Evolutionary conservation across 2,888 invertebrate species (phyloP), one percentile per base, ranked within the genome.

Genomic region (Rhodophaea formosa): DNA sequence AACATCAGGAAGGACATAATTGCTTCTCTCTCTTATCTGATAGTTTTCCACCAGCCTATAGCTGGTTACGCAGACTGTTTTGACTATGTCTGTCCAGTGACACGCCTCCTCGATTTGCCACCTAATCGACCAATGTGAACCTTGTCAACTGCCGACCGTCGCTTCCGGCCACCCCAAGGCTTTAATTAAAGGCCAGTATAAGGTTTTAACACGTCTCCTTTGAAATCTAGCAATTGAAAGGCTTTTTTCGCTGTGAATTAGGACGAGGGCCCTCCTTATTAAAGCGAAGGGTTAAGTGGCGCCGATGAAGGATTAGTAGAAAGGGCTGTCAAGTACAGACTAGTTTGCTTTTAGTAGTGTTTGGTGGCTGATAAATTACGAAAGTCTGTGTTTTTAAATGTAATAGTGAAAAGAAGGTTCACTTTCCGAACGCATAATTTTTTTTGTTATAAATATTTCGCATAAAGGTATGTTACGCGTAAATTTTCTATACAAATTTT

Each of bases 121-220:
- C n/a, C 6, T 16, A 7, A 35, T 51, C 35, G 51, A 17, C 35
- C 17, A 17, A 16, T 17, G 51, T 51, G 39, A 51, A 51, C 51
- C 2, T 10, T 51, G 35, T 51, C 51, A 51, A 32, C 32, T 23
- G 80, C 80, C 73, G 76, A 76, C 63, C 72, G 75, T 69, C 75
- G 71, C 70, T 71, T 75, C 72, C 82, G 60, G 59, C 65, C 65
- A 69, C 70, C 69, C 70, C 70, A 66, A 68, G 71, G 80, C 79
- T 87, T 88, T 90, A 89, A 90, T 90, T 89, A 89, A 89, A 88
- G 86, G 80, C 80, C 79, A 79, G 87, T 77, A 71, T 84, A 88
- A 88, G 89, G 88, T 80, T 88, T 84, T 87, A 87, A 82, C 86
- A 83, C 86, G 80, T 85, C 83, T 84, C 80, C 81, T 78, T 74